A percentile compares a stretch with the other conserved stretches of the same genome.
These are phyloP conservation scores for Trogon melanurus DNA, from an alignment of 2,113 vertebrate species.

Conservation along the genomic window DNA sequence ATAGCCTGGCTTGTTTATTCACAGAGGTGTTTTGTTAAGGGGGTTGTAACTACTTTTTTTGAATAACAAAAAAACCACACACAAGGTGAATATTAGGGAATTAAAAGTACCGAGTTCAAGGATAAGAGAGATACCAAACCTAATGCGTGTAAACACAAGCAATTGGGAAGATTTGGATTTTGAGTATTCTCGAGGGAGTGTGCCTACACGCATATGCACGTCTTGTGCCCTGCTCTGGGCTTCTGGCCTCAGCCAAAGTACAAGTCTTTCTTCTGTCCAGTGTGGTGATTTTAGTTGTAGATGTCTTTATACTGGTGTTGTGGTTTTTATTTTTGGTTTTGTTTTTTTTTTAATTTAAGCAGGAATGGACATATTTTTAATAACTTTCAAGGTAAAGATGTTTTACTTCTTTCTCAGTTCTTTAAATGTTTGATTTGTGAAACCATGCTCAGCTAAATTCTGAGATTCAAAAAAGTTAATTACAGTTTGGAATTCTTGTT, in stretches of 20 bases:
- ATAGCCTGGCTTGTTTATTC: not conserved
- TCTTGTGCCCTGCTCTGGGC: not conserved
- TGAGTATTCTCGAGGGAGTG: not conserved
- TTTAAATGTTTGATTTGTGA: not conserved
- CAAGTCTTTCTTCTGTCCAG: not conserved
- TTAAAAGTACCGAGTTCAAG: not conserved
- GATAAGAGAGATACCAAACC: not conserved
- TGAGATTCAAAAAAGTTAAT: not conserved
- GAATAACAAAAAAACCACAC: not conserved
- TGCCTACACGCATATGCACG: fast-evolving
- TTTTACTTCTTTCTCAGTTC: not conserved
- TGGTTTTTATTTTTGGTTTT: no score
- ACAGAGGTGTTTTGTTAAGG: not conserved
- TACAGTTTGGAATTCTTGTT: not conserved
- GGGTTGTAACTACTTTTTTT: not conserved
- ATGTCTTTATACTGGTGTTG: not conserved
- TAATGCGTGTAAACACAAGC: not conserved
- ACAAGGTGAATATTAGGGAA: not conserved
- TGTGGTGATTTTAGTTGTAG: not conserved
- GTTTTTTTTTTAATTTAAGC: no score
- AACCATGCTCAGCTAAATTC: not conserved
- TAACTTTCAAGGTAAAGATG: not conserved
- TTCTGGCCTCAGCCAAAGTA: not conserved
- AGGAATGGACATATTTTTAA: not conserved
- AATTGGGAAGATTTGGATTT: not conserved